phyloP scores from a whole-genome alignment of 2,113 vertebrate genomes.

The Boulengeromyrus knoepffleri region DNA sequence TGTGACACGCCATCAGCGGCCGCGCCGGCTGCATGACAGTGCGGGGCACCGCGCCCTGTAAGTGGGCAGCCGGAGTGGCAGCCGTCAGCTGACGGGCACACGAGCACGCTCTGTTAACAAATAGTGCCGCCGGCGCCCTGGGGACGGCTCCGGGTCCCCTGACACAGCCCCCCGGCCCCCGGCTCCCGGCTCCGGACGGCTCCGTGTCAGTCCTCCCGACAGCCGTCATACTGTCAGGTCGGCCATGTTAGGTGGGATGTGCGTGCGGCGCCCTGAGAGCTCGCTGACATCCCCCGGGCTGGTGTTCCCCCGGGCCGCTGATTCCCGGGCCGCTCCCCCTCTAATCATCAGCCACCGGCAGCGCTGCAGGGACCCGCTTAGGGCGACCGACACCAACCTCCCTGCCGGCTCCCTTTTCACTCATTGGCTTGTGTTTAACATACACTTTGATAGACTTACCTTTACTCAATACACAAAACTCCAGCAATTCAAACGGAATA shows the following conservation, averaged over 20 bases:
- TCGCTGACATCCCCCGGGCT: constrained; percentile 8
- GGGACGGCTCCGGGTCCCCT: constrained; percentile 22
- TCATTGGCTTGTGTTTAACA: neutral
- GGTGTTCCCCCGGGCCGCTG: neutral
- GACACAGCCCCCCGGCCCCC: constrained; percentile 26
- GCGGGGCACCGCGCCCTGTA: neutral
- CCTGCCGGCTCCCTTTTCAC: neutral
- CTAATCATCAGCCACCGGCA: neutral
- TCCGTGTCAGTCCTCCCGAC: constrained; percentile 37
- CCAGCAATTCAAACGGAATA: neutral
- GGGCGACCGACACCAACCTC: neutral
- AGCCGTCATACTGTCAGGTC: constrained; percentile 39
- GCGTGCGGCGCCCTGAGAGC: neutral
- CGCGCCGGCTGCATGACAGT: neutral
- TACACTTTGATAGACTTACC: neutral
- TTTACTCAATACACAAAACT: neutral
- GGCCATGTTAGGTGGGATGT: constrained; percentile 10
- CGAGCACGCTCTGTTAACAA: constrained; percentile 12
- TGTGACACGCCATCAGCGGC: neutral
- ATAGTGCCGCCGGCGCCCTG: constrained; percentile 24
- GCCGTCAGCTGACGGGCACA: constrained; percentile 8
- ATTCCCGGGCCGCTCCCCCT: neutral
- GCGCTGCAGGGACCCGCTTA: neutral
- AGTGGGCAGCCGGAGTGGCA: constrained; percentile 13
- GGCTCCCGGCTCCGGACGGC: constrained; percentile 34